Percentiles rank a stretch among this genome's conserved stretches.
These are phyloP conservation scores for Tachina lurida DNA, from an alignment of 2,888 invertebrate genomes.

Conservation along the genomic window DNA sequence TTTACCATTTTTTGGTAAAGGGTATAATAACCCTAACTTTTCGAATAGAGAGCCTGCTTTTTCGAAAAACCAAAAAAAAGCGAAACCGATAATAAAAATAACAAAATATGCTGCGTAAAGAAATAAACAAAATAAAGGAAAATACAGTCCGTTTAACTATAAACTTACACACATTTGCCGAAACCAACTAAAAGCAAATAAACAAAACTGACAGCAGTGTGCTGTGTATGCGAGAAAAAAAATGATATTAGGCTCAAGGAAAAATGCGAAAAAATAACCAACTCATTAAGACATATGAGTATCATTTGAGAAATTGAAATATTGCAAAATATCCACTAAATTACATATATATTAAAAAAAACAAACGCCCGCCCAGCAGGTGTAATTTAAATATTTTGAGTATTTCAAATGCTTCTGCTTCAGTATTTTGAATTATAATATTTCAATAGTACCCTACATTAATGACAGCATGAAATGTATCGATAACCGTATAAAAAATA, in stretches of 20 bases:
- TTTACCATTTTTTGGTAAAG: too few relatives aligned
- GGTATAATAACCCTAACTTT: too few relatives aligned
- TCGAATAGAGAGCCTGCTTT: too few relatives aligned
- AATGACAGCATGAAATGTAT: too few relatives aligned
- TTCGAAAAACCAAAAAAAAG: too few relatives aligned
- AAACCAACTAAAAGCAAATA: slow-evolving; percentile 12
- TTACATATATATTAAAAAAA: too few relatives aligned
- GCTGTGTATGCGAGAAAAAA: background rate
- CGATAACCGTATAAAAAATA: too few relatives aligned
- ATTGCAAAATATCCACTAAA: slow-evolving; percentile 12
- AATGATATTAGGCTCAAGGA: slow-evolving; percentile 29
- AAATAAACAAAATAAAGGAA: background rate
- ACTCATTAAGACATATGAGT: background rate
- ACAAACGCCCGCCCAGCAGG: slow-evolving; percentile 26
- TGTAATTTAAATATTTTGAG: slow-evolving; percentile 13
- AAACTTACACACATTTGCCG: background rate
- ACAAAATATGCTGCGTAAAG: too few relatives aligned
- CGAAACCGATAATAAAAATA: too few relatives aligned
- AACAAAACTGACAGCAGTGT: background rate
- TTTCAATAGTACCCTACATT: background rate
- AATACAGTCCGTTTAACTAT: background rate
- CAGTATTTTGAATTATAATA: background rate
- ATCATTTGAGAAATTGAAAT: background rate
- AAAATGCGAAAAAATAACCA: background rate
- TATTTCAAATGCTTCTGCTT: background rate